Evolutionary conservation across 2,797 vertebrate genomes (phyloP).

Genomic region (Anisognathus igniventris): DNA sequence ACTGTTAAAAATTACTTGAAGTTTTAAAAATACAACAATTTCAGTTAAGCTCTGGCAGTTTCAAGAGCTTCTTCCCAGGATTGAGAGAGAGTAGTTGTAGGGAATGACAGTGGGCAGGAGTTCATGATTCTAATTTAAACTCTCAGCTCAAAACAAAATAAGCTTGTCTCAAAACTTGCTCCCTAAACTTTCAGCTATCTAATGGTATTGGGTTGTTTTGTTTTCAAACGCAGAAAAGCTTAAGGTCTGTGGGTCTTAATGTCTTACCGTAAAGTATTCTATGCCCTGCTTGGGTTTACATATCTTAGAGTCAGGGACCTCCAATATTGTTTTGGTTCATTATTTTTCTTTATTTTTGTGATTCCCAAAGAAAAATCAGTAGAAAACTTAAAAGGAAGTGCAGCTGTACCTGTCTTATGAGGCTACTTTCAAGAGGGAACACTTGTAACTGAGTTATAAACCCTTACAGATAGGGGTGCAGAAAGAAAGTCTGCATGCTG

Average conservation of each 20-base stretch:
- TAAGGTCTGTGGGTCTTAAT: neutral
- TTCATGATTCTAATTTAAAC: neutral
- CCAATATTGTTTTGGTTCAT: neutral
- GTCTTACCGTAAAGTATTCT: neutral
- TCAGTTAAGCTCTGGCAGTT: neutral
- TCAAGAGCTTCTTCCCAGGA: neutral
- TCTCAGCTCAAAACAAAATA: neutral
- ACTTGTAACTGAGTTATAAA: neutral
- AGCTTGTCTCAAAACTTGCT: neutral
- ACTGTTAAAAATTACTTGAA: neutral
- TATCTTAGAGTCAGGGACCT: neutral
- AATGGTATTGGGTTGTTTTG: neutral
- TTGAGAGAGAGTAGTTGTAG: neutral
- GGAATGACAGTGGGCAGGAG: neutral
- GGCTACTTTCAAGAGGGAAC: neutral
- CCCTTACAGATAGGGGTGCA: neutral
- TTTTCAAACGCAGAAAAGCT: neutral
- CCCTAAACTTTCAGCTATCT: neutral
- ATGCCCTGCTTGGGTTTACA: neutral
- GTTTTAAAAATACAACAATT: neutral
- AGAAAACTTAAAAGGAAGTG: neutral
- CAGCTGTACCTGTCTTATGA: neutral
- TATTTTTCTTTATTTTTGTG: neutral
- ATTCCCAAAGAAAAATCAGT: neutral
- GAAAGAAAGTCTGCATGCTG: neutral